Percentiles rank a stretch among this genome's conserved stretches.
Evolutionary conservation across 2,113 vertebrate genomes (phyloP).

Genomic region (Oreocharis arfaki): DNA sequence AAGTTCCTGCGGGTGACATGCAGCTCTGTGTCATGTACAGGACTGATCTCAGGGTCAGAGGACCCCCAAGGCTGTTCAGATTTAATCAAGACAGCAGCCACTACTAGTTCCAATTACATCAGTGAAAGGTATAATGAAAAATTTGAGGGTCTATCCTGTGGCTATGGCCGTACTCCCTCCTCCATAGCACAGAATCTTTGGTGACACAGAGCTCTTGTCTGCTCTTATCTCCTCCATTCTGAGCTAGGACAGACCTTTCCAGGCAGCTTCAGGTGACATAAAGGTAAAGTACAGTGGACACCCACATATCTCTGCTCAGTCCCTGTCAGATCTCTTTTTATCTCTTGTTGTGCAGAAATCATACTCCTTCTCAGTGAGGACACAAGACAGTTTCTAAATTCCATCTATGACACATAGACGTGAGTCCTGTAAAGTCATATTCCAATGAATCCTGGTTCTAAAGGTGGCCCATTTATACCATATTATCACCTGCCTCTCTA

Average conservation of each 20-base stretch:
- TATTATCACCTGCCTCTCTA: neutral
- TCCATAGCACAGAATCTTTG: neutral
- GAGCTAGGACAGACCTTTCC: neutral
- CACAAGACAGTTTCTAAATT: neutral
- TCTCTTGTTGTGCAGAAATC: neutral
- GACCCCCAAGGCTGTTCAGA: neutral
- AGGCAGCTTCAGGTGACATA: neutral
- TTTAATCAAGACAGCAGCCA: neutral
- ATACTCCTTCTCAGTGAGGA: neutral
- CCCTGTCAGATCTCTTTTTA: neutral
- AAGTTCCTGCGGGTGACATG: neutral
- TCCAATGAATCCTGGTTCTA: neutral
- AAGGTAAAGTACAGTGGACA: neutral
- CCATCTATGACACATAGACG: neutral
- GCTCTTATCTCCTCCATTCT: neutral
- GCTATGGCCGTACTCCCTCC: neutral
- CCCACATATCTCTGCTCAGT: neutral
- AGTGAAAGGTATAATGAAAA: neutral
- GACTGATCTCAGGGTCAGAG: neutral
- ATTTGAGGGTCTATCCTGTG: neutral
- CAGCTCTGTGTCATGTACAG: neutral
- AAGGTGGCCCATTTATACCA: neutral
- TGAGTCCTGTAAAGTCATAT: neutral
- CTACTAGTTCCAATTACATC: neutral
- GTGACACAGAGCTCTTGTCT: neutral